Percentiles rank a stretch among this genome's conserved stretches.
These are phyloP conservation scores for Neodiprion fabricii DNA, from an alignment of 1,140 invertebrate species.

Conservation along the genomic window DNA sequence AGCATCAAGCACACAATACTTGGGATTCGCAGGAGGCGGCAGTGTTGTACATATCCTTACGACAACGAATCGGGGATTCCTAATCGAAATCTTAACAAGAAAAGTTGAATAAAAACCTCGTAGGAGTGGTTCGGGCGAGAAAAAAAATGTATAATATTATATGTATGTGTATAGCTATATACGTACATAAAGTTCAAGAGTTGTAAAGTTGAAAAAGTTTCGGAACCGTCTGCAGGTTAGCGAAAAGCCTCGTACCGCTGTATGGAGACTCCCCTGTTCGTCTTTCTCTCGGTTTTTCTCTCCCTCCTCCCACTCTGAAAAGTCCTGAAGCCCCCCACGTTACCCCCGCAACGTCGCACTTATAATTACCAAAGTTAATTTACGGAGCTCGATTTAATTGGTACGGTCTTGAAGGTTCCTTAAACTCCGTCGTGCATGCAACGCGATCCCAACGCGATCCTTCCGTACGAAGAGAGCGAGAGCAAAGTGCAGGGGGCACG, in stretches of 20 bases:
- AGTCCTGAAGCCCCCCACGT: constrained; percentile 26
- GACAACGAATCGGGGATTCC: not conserved
- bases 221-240: not conserved
- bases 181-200: not conserved
- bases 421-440: constrained; percentile 27
- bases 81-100: constrained; percentile 43
- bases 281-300: constrained; percentile 14
- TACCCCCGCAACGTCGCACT: constrained; percentile 28
- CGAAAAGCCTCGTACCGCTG: no score
- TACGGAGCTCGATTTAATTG: constrained; percentile 43
- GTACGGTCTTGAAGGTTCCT: constrained; percentile 38
- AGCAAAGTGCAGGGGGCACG: not conserved
- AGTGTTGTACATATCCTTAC: no score
- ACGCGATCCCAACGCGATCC: not conserved
- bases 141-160: no score
- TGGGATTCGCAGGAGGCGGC: no score
- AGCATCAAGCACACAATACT: no score
- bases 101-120: constrained; percentile 41
- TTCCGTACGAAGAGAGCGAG: not conserved
- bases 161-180: no score
- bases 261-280: constrained; percentile 28
- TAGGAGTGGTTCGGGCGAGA: no score
- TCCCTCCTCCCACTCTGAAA: not conserved
- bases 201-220: constrained; percentile 37
- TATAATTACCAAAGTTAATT: constrained; percentile 44